Evolutionary conservation across 2,113 vertebrate species (phyloP).

Genomic region (Rafetus swinhoei): DNA sequence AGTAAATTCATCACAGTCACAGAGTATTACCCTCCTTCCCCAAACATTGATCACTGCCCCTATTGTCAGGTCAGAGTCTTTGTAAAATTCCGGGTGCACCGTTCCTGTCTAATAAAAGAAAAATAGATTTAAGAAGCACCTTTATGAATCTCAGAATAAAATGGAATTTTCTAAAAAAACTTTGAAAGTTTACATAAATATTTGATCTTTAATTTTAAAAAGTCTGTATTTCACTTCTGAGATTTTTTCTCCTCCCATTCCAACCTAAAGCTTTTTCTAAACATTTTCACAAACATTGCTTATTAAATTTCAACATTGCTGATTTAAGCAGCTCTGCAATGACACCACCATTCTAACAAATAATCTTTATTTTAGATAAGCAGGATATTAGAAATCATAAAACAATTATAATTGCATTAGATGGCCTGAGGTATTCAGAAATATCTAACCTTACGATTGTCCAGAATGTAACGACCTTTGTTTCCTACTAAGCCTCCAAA

Average conservation of each 20-base stretch:
- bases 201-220: not conserved
- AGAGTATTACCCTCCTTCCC: slow-evolving; percentile 88
- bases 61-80: slow-evolving; percentile 87
- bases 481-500: slow-evolving; percentile 70
- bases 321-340: not conserved
- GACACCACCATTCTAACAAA: not conserved
- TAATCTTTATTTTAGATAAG: not conserved
- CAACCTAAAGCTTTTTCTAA: not conserved
- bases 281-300: not conserved
- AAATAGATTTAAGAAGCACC: slow-evolving; percentile 22
- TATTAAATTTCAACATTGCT: slow-evolving; percentile 5
- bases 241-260: not conserved
- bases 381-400: slow-evolving; percentile 15
- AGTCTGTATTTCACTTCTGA: not conserved
- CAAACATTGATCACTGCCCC: slow-evolving; percentile 89
- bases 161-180: slow-evolving; percentile 11
- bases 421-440: not conserved
- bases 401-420: not conserved
- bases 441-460: slow-evolving; percentile 83
- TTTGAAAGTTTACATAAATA: not conserved
- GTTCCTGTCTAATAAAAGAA: slow-evolving; percentile 84
- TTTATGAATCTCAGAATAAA: slow-evolving; percentile 27
- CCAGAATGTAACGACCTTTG: slow-evolving; percentile 82
- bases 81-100: slow-evolving; percentile 86
- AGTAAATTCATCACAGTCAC: slow-evolving; percentile 94